A percentile compares a stretch with the other conserved stretches of the same genome.
Evolutionary conservation across 1,140 invertebrate species (phyloP).

Genomic region (Drosophila malerkotliana): DNA sequence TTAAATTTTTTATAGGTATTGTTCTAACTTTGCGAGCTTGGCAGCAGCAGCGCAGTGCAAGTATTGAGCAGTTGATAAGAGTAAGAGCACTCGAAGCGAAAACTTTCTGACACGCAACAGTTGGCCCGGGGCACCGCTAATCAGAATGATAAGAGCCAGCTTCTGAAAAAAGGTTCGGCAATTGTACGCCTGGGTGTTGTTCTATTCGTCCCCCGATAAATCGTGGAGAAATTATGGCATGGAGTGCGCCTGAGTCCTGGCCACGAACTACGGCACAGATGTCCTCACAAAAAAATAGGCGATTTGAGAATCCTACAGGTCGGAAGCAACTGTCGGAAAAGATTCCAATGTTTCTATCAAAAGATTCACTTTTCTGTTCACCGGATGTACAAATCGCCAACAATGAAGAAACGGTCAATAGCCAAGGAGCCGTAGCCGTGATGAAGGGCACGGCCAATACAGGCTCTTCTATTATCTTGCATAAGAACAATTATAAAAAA

Average conservation of each 20-base stretch:
- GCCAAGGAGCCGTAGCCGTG: background rate
- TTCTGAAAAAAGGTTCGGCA: slow-evolving; percentile 20
- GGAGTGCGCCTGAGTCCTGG: slow-evolving; percentile 4
- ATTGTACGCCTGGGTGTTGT: slow-evolving; percentile 69
- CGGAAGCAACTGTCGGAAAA: slow-evolving; percentile 19
- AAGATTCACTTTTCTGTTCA: slow-evolving; percentile 5
- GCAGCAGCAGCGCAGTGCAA: slow-evolving; percentile 41
- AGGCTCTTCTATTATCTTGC: background rate
- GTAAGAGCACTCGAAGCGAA: slow-evolving; percentile 11
- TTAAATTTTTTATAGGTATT: slow-evolving; percentile 21
- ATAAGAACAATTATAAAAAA: background rate
- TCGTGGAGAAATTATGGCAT: background rate
- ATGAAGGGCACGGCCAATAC: background rate
- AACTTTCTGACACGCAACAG: slow-evolving; percentile 37
- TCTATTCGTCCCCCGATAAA: slow-evolving; percentile 57
- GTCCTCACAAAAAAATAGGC: slow-evolving; percentile 32
- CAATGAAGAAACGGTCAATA: slow-evolving; percentile 27
- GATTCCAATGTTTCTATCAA: slow-evolving; percentile 21
- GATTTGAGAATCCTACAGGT: slow-evolving; percentile 6
- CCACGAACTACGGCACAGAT: slow-evolving; percentile 39
- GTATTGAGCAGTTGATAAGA: slow-evolving; percentile 55
- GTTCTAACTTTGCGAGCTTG: slow-evolving; percentile 22
- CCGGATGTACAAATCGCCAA: slow-evolving; percentile 57
- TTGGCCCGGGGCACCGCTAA: slow-evolving; percentile 22
- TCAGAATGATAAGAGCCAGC: slow-evolving; percentile 46